phyloP scores from a whole-genome alignment of 2,113 vertebrate species.

The Aphelocoma coerulescens region DNA sequence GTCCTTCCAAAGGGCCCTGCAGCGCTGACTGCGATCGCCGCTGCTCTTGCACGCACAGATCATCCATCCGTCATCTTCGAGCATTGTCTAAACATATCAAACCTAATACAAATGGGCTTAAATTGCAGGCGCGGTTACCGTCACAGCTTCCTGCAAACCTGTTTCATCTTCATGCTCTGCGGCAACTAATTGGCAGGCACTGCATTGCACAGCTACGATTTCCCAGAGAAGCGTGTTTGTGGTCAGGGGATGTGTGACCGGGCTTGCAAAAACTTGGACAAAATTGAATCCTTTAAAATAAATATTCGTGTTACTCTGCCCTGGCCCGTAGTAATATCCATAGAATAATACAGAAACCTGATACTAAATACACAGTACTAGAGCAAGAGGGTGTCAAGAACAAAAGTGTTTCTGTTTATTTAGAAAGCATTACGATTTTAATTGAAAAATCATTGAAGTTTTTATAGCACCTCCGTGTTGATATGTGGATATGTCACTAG shows the following conservation, averaged over 20 bases:
- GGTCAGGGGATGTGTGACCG: neutral
- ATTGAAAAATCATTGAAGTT: neutral
- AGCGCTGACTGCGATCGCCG: rapidly evolving
- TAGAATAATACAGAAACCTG: neutral
- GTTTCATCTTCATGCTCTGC: neutral
- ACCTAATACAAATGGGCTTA: neutral
- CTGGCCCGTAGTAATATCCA: neutral
- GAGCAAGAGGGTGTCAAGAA: neutral
- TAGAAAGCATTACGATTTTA: neutral
- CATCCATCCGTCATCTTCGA: rapidly evolving
- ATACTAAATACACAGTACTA: neutral
- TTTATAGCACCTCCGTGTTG: neutral
- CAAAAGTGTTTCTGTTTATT: neutral
- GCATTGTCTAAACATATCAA: rapidly evolving
- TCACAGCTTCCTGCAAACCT: neutral
- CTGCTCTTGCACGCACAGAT: rapidly evolving
- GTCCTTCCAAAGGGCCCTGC: rapidly evolving
- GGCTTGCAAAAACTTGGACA: neutral
- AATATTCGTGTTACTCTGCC: neutral
- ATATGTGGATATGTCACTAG: neutral
- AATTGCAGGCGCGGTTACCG: neutral
- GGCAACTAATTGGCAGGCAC: neutral
- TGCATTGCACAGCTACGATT: rapidly evolving
- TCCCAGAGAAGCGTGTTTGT: neutral
- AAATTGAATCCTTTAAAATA: neutral